Base-by-base conservation (phyloP, 2,888 invertebrate species). In the Sepiola atlantica region DNA sequence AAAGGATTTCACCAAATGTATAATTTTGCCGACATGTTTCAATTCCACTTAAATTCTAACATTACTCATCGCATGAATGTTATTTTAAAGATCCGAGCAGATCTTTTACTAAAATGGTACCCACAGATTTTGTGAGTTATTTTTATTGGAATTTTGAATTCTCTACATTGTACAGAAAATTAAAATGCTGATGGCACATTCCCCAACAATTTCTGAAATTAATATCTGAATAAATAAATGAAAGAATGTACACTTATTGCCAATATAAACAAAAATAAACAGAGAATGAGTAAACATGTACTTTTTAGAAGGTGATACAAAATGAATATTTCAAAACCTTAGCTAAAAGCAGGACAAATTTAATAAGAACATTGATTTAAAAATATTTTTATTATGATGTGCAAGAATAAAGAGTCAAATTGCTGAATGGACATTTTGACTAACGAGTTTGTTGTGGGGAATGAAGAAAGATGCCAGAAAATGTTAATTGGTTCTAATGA, bases 361-460 rank as follows among this genome's bases (percentile, higher is more conserved):
- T n/a, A 77, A 77, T 77, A 77, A 77, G 77, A 77, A 77, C 77
- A 77, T 77, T 32, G 77, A 77, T 77, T 77, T 77, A 77, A 77
- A 77, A 77, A 77, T 77, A 77, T 77, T 77, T 77, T 24, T 61
- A 61, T 77, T 32, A n/a, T 16, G n/a, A 77, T 77, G 77, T 77
- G n/a, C 16, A n/a, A 77, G 77, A 77, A 61, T 61, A 61, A 61
- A 61, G n/a, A 77, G n/a, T 77, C n/a, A 77, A 77, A n/a, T n/a
- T 77, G n/a, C n/a, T 77, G n/a, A 77, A 77, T 77, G n/a, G 77
- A 77, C 77, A 77, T 77, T n/a, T 77, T 32, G n/a, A 77, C 77
- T 77, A 77, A 77, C n/a, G 77, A 77, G 77, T 28, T n/a, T 77
- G n/a, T 77, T 77, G 14, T 77, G 28, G 77, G n/a, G n/a, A 14